These are phyloP conservation scores for Talpa occidentalis DNA, from an alignment of 2,113 vertebrate species.

Conservation along the genomic window DNA sequence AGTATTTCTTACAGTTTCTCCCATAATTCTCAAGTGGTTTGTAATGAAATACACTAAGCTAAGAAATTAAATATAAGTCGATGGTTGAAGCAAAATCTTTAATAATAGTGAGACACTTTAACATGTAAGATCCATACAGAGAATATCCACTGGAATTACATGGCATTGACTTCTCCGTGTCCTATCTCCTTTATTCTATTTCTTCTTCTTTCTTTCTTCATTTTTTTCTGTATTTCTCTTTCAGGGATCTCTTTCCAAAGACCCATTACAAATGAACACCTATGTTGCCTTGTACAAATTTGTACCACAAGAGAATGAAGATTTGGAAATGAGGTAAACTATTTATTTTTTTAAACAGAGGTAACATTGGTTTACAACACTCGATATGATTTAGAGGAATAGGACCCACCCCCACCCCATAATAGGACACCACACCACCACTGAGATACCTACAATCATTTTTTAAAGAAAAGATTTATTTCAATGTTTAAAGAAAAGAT, in stretches of 20 bases:
- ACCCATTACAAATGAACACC: conserved; percentile 91
- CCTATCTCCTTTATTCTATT: conserved; percentile 4
- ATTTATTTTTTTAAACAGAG: not conserved
- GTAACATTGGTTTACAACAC: no score
- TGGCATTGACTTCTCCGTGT: not conserved
- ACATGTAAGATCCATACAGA: not conserved
- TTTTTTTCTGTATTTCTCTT: conserved; percentile 41
- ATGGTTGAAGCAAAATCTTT: not conserved
- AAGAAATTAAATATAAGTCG: not conserved
- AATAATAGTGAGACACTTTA: not conserved
- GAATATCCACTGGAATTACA: not conserved
- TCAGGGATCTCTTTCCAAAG: conserved; percentile 89
- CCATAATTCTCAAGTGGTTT: not conserved
- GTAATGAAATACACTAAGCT: not conserved
- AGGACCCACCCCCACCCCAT: no score
- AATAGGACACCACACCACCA: no score
- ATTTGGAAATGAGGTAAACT: conserved; percentile 96
- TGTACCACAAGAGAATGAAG: conserved; percentile 94
- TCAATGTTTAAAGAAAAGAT: not conserved
- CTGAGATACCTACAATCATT: no score
- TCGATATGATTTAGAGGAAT: no score
- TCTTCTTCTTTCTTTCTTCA: not conserved
- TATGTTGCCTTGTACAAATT: conserved; percentile 98
- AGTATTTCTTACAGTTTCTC: not conserved
- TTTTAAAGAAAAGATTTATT: not conserved